Base-by-base conservation (phyloP, 2,797 vertebrate genomes). In the Aulostomus chinensis region DNA sequence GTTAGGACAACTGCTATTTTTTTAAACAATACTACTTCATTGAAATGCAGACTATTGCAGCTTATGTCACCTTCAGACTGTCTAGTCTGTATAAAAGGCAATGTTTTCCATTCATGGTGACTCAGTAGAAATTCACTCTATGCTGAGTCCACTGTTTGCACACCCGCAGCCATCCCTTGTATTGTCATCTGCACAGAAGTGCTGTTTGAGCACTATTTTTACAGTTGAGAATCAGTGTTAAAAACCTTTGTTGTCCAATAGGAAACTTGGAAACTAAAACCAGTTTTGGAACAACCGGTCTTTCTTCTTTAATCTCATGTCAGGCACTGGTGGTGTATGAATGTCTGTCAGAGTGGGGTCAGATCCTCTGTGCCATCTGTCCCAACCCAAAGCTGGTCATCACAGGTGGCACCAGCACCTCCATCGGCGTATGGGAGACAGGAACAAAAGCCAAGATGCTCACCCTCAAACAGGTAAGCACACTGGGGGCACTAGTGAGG, bases 401-500 rank as follows among this genome's bases (percentile, higher is more conserved):
- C 82, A 97, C 96, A 0, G 95, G 94, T 0, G 95, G 96, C 40
- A 95, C 93, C 15, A 98, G 95, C 90, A 99, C 97, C 0, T 91
- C 93, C 0, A 94, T 99, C 54, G 98, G 97, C 34, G 96, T 99
- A 40, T 99, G 97, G 97, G 96, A 99, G 85, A 94, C 93, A 12
- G 94, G 94, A n/a, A 81, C n/a, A n/a, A n/a, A n/a, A 56, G 93
- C 93, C 22, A 98, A 96, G 89, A 92, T 89, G 0, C 92, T 99
- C 1, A 90, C 86, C 0, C 91, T 99, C 43, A 99, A 99, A 86
- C 97, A 99, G 96, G 97, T 98, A 82, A 88, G n/a, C n/a, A n/a
- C n/a, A n/a, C n/a, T n/a, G n/a, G n/a, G n/a, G n/a, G n/a, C n/a
- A n/a, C n/a, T n/a, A n/a, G n/a, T n/a, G n/a, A n/a, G n/a, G n/a